Conservation (phyloP, 2,888 invertebrate genomes). For the Caenorhabditis wallacei region DNA sequence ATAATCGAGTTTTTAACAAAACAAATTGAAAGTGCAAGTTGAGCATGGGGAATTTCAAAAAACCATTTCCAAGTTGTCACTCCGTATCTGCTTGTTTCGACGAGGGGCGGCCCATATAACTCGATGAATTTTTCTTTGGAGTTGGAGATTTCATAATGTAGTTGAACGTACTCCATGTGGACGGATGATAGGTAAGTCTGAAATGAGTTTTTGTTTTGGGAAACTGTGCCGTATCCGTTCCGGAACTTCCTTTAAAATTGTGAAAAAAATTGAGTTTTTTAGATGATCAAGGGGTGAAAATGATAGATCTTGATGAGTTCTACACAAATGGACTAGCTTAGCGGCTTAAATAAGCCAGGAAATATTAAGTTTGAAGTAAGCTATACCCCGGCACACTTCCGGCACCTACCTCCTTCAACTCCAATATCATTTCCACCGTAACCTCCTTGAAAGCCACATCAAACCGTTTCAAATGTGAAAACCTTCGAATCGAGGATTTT, state of each 20-base stretch:
- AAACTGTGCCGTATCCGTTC: no score
- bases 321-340: no score
- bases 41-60: neutral
- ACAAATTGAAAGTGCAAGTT: neutral
- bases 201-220: no score
- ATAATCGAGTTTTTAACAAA: neutral
- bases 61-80: neutral
- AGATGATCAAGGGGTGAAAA: no score
- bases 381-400: no score
- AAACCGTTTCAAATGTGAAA: neutral
- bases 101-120: neutral
- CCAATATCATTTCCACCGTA: neutral
- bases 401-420: neutral
- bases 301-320: no score
- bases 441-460: neutral
- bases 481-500: neutral
- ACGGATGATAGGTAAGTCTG: neutral
- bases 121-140: neutral
- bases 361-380: no score
- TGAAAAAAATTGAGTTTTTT: no score
- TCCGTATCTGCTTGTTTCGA: neutral
- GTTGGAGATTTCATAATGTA: neutral
- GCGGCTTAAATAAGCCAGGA: no score
- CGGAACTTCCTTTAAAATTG: no score
- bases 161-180: neutral